Evolutionary conservation across 2,797 vertebrate genomes (phyloP).

Genomic region (Mus minutoides): DNA sequence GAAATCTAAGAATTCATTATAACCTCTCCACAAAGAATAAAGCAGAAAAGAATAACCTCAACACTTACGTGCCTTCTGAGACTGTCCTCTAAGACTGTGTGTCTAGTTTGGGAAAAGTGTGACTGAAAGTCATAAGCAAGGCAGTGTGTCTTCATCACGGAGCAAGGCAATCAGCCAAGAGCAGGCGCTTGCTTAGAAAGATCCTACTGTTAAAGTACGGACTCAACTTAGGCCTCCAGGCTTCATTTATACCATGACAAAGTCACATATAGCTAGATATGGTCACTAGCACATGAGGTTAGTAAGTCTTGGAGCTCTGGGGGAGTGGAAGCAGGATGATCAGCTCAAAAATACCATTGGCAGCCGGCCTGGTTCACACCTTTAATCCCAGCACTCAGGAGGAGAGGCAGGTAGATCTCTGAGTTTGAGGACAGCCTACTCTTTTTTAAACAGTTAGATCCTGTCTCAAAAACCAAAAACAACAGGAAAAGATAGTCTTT

Average conservation of each 20-base stretch:
- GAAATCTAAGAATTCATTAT: not conserved
- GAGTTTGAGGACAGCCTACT: not conserved
- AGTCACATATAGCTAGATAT: not conserved
- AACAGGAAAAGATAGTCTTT: not conserved
- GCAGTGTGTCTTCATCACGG: not conserved
- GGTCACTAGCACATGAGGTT: not conserved
- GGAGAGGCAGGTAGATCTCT: too few species aligned
- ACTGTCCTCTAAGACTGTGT: constrained; percentile 5
- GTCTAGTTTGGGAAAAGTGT: not conserved
- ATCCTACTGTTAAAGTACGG: not conserved
- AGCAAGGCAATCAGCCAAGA: not conserved
- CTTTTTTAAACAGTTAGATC: not conserved
- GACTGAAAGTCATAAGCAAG: not conserved
- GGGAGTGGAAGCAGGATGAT: not conserved
- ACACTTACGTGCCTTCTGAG: not conserved
- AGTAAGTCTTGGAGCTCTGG: not conserved
- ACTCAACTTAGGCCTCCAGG: not conserved
- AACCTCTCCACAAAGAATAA: not conserved
- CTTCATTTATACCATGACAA: not conserved
- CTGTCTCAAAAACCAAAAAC: not conserved
- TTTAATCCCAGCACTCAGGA: not conserved
- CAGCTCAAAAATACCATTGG: not conserved
- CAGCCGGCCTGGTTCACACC: not conserved
- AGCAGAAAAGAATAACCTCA: not conserved
- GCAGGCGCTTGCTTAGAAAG: not conserved